Evolutionary conservation across 2,113 vertebrate species (phyloP).

Genomic region (Epinephelus cyanopodus): DNA sequence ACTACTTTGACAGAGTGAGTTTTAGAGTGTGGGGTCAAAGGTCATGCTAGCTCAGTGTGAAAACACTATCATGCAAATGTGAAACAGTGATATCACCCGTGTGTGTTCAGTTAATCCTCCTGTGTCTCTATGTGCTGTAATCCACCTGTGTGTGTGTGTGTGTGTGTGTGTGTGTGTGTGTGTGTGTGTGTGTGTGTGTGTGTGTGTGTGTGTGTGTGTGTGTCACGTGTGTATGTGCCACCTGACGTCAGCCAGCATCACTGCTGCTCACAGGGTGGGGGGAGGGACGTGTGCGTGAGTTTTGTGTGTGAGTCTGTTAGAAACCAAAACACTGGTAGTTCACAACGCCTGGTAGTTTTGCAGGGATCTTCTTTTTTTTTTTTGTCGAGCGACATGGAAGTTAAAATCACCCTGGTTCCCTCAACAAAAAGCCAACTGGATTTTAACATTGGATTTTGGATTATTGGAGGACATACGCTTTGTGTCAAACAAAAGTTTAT

Average conservation of each 20-base stretch:
- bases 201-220: constrained; percentile 7
- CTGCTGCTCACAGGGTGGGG: constrained; percentile 22
- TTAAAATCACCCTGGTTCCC: no score
- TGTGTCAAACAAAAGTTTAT: no score
- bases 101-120: constrained; percentile 59
- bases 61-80: constrained; percentile 28
- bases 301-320: constrained; percentile 1
- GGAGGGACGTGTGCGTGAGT: constrained; percentile 1
- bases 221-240: constrained; percentile 23
- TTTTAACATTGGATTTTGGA: no score
- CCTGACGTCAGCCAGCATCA: constrained; percentile 44
- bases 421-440: no score
- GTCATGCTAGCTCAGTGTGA: constrained; percentile 14
- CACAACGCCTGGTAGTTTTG: not conserved
- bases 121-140: constrained; percentile 56
- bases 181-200: constrained; percentile 36
- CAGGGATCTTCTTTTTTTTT: not conserved
- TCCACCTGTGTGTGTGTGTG: constrained; percentile 57
- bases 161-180: constrained; percentile 8
- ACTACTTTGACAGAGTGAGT: not conserved
- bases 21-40: constrained; percentile 31
- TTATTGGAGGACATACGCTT: no score
- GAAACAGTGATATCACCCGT: constrained; percentile 40
- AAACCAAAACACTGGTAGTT: constrained; percentile 3
- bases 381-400: no score